These are phyloP conservation scores for Polyergus mexicanus DNA, from an alignment of 1,140 invertebrate species.

Conservation along the genomic window DNA sequence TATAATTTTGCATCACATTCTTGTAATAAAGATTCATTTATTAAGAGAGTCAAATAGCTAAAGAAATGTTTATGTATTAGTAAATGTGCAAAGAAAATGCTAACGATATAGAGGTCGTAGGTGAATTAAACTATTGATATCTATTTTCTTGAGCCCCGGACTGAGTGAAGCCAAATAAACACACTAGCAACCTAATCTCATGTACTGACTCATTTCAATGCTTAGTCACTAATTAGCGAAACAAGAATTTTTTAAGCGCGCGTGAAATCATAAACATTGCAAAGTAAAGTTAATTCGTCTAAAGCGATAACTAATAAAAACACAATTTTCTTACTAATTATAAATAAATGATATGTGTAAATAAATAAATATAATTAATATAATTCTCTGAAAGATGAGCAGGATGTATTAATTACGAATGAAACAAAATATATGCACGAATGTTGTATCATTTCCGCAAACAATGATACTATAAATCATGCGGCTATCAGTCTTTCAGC, in stretches of 20 bases:
- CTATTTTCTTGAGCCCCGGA: conserved; percentile 75
- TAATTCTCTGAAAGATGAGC: neutral
- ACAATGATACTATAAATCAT: conserved; percentile 29
- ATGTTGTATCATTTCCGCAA: conserved; percentile 11
- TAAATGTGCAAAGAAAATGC: neutral
- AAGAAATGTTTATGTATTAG: neutral
- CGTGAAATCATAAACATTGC: neutral
- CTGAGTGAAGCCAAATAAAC: conserved; percentile 84
- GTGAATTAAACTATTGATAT: conserved; percentile 64
- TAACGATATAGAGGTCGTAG: conserved; percentile 7
- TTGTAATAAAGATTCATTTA: conserved; percentile 2
- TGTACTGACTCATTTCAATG: conserved; percentile 79
- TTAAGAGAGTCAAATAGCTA: neutral
- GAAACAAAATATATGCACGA: conserved; percentile 8
- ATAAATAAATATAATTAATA: neutral
- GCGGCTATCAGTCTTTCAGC: conserved; percentile 32
- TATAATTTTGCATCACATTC: neutral
- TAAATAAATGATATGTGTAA: neutral
- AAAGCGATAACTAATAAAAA: neutral
- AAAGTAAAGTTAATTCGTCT: neutral
- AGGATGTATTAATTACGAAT: neutral
- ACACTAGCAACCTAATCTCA: conserved; percentile 72
- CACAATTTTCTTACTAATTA: neutral
- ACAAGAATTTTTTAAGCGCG: conserved; percentile 5
- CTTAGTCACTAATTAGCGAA: conserved; percentile 79